Evolutionary conservation across 2,888 invertebrate species (phyloP).

Genomic region (Limnephilus rhombicus): DNA sequence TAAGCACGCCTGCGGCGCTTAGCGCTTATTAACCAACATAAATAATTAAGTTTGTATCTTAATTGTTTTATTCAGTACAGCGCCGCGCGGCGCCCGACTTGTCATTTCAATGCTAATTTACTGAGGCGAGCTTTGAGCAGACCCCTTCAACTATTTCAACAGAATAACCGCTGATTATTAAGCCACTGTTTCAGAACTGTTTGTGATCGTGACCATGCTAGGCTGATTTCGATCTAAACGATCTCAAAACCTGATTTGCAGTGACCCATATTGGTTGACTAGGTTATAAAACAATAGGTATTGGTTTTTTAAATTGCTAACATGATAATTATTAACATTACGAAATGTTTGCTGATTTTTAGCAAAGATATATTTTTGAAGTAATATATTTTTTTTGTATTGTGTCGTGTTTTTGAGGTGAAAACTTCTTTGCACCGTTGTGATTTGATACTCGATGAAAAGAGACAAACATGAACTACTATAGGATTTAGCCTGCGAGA

Average conservation of each 20-base stretch:
- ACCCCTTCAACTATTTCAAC: neutral
- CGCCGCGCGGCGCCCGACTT: constrained; percentile 15
- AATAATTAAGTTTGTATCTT: neutral
- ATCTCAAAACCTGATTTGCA: neutral
- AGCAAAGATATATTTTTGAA: too few species aligned
- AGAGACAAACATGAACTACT: too few species aligned
- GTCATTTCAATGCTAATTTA: constrained; percentile 23
- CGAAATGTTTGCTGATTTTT: neutral
- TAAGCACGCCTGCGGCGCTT: neutral
- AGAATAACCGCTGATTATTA: neutral
- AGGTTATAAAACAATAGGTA: neutral
- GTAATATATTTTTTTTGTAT: too few species aligned
- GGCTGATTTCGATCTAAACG: neutral
- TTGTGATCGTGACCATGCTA: neutral
- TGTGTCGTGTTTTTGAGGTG: too few species aligned
- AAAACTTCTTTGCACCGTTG: too few species aligned
- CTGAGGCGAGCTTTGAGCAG: neutral
- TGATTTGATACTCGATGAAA: too few species aligned
- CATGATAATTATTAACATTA: neutral
- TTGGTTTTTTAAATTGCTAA: neutral
- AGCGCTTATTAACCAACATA: neutral
- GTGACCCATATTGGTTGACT: neutral
- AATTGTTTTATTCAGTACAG: neutral
- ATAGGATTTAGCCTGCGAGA: too few species aligned
- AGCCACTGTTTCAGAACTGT: neutral